Evolutionary conservation across 2,888 invertebrate species (phyloP).

Genomic region (Caenorhabditis sp.): DNA sequence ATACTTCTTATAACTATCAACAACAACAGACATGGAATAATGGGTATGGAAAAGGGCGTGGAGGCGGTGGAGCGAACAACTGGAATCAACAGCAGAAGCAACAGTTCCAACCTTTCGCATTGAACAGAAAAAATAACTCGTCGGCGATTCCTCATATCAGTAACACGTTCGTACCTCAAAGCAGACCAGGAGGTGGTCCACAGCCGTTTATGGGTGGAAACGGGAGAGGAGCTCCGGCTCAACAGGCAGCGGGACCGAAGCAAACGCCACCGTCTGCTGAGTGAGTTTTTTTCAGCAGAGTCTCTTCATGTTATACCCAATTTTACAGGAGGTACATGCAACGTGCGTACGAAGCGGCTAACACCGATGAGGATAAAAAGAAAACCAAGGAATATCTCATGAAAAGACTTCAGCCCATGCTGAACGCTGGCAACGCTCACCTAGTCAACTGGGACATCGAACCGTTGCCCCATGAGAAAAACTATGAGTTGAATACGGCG

Average conservation of each 20-base stretch:
- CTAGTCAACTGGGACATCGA: slow-evolving; percentile 96
- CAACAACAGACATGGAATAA: slow-evolving; percentile 56
- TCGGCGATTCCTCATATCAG: slow-evolving; percentile 45
- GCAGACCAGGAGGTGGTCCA: slow-evolving; percentile 3
- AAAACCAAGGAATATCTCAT: slow-evolving; percentile 95
- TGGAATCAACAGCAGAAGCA: slow-evolving; percentile 58
- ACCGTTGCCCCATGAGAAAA: slow-evolving; percentile 88
- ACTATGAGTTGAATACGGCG: slow-evolving; percentile 71
- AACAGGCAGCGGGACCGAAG: slow-evolving; percentile 28
- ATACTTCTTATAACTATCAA: slow-evolving; percentile 56
- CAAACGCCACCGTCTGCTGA: slow-evolving; percentile 48
- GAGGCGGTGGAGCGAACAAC: slow-evolving; percentile 33
- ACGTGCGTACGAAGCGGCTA: slow-evolving; percentile 93
- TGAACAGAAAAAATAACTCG: slow-evolving; percentile 57
- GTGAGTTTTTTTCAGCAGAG: slow-evolving; percentile 23
- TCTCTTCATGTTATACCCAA: neutral
- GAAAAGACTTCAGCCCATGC: slow-evolving; percentile 93
- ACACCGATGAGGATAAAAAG: slow-evolving; percentile 92
- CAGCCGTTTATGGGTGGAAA: slow-evolving; percentile 53
- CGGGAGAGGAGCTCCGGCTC: slow-evolving; percentile 45
- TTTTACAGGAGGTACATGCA: slow-evolving; percentile 89
- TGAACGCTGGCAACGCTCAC: slow-evolving; percentile 92
- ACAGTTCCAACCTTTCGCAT: slow-evolving; percentile 58
- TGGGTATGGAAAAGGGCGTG: slow-evolving; percentile 62
- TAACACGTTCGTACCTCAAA: slow-evolving; percentile 62